Evolutionary conservation across 2,888 invertebrate genomes (phyloP), one percentile per base, ranked within the genome.

Genomic region (Meloe dianella): DNA sequence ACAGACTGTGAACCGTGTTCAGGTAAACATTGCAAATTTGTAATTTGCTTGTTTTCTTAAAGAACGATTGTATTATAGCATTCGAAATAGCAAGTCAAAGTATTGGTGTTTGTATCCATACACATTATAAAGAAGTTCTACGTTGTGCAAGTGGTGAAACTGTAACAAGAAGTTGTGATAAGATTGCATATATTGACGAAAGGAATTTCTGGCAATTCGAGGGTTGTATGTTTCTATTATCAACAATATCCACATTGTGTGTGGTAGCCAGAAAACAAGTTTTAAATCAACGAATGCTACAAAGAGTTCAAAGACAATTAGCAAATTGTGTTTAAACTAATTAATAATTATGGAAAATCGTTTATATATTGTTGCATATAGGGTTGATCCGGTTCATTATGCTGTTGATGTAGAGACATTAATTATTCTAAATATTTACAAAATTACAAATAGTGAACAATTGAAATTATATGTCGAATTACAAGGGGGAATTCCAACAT

Each of bases 1-100:
- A 89, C 88, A 75, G 92, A 92, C 82, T 95, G 95, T 77, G 92
- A 94, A 84, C 93, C 92, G n/a, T 95, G 95, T 83, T 89, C 92
- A 81, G 90, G 92, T 90, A 85, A 72, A 20, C 12, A 41, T 61
- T 12, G 32, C 2, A 61, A 32, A 10, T 6, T 30, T 30, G 9
- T 30, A 30, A 4, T 30, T 9, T n/a, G n/a, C n/a, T n/a, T n/a
- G n/a, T n/a, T n/a, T n/a, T n/a, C n/a, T n/a, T n/a, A n/a, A n/a
- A n/a, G n/a, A n/a, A n/a, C n/a, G n/a, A n/a, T n/a, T n/a, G n/a
- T n/a, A n/a, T n/a, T n/a, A n/a, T 80, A 87, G 92, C 90, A 72
- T 94, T 93, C 82, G 95, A 95, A 85, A 91, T 94, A 70, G 87
- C 90, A 62, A 94, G 94, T 79, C 90, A 91, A 83, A 93, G 91